Percentiles rank a stretch among this genome's conserved stretches.
phyloP scores from a whole-genome alignment of 2,797 vertebrate species.

The Hoplostethus atlanticus region DNA sequence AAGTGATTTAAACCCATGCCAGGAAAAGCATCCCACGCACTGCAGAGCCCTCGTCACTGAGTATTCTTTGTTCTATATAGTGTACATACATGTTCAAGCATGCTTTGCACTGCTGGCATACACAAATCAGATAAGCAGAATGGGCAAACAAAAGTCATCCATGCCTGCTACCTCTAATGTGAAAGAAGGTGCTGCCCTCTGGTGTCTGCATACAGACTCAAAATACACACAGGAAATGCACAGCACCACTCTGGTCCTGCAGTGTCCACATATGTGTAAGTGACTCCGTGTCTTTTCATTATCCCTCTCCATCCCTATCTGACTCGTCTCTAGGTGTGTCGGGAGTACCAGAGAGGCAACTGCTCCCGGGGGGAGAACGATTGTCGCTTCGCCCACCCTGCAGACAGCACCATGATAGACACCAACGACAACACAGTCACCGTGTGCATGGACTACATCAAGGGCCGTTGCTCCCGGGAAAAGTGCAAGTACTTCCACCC shows the following conservation, averaged over 20 bases:
- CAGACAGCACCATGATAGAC: slow-evolving; percentile 98
- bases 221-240: neutral
- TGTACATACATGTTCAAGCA: neutral
- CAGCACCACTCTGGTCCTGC: neutral
- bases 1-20: slow-evolving; percentile 6
- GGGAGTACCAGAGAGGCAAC: slow-evolving; percentile 98
- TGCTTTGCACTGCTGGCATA: slow-evolving; percentile 16
- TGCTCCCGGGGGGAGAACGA: slow-evolving; percentile 97
- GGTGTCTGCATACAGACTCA: slow-evolving; percentile 54
- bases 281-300: neutral
- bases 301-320: neutral
- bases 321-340: slow-evolving; percentile 88
- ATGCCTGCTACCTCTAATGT: slow-evolving; percentile 12
- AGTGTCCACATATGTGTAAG: neutral
- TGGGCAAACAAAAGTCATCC: neutral
- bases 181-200: slow-evolving; percentile 79
- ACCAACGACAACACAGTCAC: slow-evolving; percentile 99
- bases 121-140: neutral
- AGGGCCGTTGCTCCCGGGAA: slow-evolving; percentile 97
- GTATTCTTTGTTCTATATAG: neutral
- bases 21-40: neutral
- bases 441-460: slow-evolving; percentile 99
- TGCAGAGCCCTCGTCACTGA: neutral
- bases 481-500: slow-evolving; percentile 99
- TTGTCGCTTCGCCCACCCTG: slow-evolving; percentile 95